These are phyloP conservation scores for Pheosia tremula DNA, from an alignment of 2,888 invertebrate species.

Conservation along the genomic window DNA sequence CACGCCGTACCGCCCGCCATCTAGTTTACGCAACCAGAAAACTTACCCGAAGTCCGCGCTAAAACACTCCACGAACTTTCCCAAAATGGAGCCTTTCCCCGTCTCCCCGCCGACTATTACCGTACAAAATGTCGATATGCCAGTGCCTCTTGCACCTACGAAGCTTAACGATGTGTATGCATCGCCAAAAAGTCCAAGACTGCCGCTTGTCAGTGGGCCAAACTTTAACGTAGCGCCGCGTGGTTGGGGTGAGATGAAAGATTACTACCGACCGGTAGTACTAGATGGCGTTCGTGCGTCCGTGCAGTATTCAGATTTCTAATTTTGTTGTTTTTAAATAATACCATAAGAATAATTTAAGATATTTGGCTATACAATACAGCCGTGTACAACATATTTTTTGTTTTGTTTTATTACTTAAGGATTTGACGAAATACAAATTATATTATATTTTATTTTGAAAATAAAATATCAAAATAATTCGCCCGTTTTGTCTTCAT, in stretches of 20 bases:
- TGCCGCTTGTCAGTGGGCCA: conserved; percentile 75
- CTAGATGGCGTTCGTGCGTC: conserved; percentile 83
- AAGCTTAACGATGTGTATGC: conserved; percentile 79
- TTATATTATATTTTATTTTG: background rate
- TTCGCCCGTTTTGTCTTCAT: background rate
- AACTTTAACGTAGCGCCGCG: conserved; percentile 94
- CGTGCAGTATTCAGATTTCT: conserved; percentile 79
- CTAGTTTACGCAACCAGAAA: conserved; percentile 75
- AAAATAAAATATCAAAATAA: background rate
- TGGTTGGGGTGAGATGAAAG: conserved; percentile 90
- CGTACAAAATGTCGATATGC: conserved; percentile 63
- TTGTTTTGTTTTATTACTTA: background rate
- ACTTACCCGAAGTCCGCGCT: conserved; percentile 77
- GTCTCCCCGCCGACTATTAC: conserved; percentile 66
- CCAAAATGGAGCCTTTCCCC: conserved; percentile 80
- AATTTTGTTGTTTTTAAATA: conserved; percentile 34
- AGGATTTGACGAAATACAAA: background rate
- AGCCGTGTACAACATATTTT: background rate
- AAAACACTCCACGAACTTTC: conserved; percentile 66
- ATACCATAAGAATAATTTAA: background rate
- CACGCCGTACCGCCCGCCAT: conserved; percentile 80
- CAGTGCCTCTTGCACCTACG: conserved; percentile 73
- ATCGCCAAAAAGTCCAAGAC: conserved; percentile 70
- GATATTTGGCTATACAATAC: background rate
- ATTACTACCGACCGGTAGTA: conserved; percentile 89